A percentile compares a stretch with the other conserved stretches of the same genome.
Conservation (phyloP, 2,797 vertebrate species). For the Xenentodon cancila region DNA sequence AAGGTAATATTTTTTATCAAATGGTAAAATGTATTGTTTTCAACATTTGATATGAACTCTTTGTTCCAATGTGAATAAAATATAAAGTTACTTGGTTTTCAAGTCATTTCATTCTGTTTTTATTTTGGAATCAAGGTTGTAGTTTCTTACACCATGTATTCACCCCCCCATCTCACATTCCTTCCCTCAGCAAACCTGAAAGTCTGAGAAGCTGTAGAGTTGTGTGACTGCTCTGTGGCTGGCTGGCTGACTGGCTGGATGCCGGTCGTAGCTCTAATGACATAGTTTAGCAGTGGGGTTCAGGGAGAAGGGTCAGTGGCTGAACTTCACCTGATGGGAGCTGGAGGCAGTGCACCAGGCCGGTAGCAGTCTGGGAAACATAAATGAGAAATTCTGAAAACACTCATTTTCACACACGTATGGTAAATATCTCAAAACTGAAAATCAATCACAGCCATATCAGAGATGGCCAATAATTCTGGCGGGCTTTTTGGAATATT, state of each 20-base stretch:
- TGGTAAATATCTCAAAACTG: slow-evolving; percentile 31
- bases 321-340: slow-evolving; percentile 74
- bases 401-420: slow-evolving; percentile 47
- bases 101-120: too few relatives aligned
- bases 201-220: slow-evolving; percentile 53
- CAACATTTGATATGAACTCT: too few relatives aligned
- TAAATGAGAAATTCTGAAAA: slow-evolving; percentile 36
- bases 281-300: slow-evolving; percentile 79
- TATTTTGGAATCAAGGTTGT: not conserved
- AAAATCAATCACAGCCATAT: slow-evolving; percentile 38
- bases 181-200: slow-evolving; percentile 54
- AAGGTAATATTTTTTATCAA: too few relatives aligned
- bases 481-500: too few relatives aligned
- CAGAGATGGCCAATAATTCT: slow-evolving; percentile 32
- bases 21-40: too few relatives aligned
- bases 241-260: slow-evolving; percentile 60
- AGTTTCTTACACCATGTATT: slow-evolving; percentile 8
- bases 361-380: slow-evolving; percentile 65
- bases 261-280: slow-evolving; percentile 70
- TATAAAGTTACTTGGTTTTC: too few relatives aligned
- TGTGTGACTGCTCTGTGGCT: slow-evolving; percentile 67
- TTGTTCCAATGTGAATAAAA: too few relatives aligned
- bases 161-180: not conserved
- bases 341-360: slow-evolving; percentile 47
- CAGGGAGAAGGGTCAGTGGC: slow-evolving; percentile 67